Evolutionary conservation across 2,113 vertebrate species (phyloP).

Genomic region (Brevimyrus niger): DNA sequence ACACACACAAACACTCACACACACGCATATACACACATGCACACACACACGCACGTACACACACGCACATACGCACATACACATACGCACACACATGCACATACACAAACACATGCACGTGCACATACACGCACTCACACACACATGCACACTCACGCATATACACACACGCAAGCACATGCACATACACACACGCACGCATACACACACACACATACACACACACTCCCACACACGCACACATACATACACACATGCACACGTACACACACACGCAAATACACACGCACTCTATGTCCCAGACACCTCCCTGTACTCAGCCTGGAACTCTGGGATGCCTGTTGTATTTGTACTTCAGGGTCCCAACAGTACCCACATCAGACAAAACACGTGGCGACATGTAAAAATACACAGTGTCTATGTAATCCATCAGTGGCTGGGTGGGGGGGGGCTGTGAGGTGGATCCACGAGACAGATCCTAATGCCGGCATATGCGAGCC

Average conservation of each 20-base stretch:
- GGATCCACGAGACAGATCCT: neutral
- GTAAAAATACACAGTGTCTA: neutral
- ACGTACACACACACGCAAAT: too few species aligned
- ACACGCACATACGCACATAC: too few species aligned
- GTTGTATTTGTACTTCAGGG: neutral
- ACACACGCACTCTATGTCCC: neutral
- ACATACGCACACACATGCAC: too few species aligned
- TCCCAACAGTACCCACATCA: neutral
- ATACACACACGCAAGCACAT: neutral
- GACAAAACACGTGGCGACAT: neutral
- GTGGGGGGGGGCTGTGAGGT: neutral
- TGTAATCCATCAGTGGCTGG: neutral
- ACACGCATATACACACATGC: neutral
- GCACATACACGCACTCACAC: neutral
- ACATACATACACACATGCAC: too few species aligned
- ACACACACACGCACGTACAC: neutral
- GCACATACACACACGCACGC: too few species aligned
- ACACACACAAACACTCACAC: neutral
- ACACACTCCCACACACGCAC: neutral
- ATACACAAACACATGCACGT: too few species aligned
- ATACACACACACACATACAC: neutral
- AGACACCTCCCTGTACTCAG: neutral
- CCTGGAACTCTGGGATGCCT: neutral
- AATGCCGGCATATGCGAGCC: neutral
- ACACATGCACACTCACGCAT: neutral